A percentile compares a stretch with the other conserved stretches of the same genome.
These are phyloP conservation scores for Puffinus mauretanicus DNA, from an alignment of 2,113 vertebrate species.

Conservation along the genomic window DNA sequence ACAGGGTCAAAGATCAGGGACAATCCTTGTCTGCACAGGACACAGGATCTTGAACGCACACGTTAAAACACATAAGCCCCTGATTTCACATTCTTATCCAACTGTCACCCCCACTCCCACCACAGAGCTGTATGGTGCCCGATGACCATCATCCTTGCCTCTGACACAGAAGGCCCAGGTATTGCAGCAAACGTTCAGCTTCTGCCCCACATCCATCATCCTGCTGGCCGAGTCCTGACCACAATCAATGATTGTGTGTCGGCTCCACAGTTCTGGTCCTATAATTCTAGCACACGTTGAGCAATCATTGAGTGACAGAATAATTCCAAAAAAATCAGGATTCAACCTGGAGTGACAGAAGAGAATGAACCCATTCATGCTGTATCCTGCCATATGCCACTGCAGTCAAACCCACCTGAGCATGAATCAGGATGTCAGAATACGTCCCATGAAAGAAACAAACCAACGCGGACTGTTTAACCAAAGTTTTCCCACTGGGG, in stretches of 20 bases:
- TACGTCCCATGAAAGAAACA: not conserved
- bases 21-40: not conserved
- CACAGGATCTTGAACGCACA: not conserved
- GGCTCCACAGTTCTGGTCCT: not conserved
- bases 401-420: not conserved
- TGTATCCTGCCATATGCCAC: not conserved
- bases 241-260: not conserved
- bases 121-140: not conserved
- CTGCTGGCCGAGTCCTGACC: not conserved
- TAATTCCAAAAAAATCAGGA: not conserved
- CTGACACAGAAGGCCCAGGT: not conserved
- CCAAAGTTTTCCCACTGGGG: not conserved
- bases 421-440: not conserved
- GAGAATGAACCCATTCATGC: not conserved
- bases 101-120: not conserved
- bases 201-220: not conserved
- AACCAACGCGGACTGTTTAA: not conserved
- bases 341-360: not conserved
- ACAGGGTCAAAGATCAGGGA: not conserved
- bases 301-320: not conserved
- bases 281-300: not conserved
- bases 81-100: not conserved
- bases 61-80: not conserved
- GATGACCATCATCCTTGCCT: not conserved
- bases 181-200: not conserved